Conservation (phyloP, 2,113 vertebrate genomes). For the Loxodonta africana region DNA sequence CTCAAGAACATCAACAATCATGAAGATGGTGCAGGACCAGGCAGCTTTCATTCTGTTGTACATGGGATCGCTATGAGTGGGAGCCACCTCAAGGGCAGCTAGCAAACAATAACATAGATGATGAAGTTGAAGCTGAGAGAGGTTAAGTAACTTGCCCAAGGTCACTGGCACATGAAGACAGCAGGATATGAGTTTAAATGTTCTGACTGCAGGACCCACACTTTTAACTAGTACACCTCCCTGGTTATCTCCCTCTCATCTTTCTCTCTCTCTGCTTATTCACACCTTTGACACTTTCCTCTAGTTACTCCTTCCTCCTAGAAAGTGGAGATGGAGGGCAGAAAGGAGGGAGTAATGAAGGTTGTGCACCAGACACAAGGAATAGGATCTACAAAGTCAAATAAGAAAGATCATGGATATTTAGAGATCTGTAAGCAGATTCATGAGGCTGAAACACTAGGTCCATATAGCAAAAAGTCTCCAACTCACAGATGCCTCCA, state of each 20-base stretch:
- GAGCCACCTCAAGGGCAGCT: too few relatives aligned
- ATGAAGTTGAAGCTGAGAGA: too few relatives aligned
- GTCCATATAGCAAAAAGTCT: not conserved
- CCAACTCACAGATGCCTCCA: not conserved
- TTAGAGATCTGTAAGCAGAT: not conserved
- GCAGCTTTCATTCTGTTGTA: too few relatives aligned
- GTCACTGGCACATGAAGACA: too few relatives aligned
- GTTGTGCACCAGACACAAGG: not conserved
- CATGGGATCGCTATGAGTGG: too few relatives aligned
- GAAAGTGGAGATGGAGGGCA: not conserved
- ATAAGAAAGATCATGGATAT: slow-evolving; percentile 1
- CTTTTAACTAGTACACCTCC: not conserved
- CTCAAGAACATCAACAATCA: too few relatives aligned
- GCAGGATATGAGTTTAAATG: not conserved
- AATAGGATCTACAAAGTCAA: slow-evolving; percentile 26
- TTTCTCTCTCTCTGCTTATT: not conserved
- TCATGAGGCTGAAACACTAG: not conserved
- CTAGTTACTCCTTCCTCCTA: not conserved
- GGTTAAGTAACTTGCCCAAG: too few relatives aligned
- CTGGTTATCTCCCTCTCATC: not conserved
- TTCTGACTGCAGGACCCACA: not conserved
- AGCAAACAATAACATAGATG: too few relatives aligned
- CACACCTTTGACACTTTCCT: slow-evolving; percentile 4
- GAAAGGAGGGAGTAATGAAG: not conserved
- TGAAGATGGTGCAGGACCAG: too few relatives aligned